Conservation (phyloP, 2,888 invertebrate species). For the Pantelozetes paolii region DNA sequence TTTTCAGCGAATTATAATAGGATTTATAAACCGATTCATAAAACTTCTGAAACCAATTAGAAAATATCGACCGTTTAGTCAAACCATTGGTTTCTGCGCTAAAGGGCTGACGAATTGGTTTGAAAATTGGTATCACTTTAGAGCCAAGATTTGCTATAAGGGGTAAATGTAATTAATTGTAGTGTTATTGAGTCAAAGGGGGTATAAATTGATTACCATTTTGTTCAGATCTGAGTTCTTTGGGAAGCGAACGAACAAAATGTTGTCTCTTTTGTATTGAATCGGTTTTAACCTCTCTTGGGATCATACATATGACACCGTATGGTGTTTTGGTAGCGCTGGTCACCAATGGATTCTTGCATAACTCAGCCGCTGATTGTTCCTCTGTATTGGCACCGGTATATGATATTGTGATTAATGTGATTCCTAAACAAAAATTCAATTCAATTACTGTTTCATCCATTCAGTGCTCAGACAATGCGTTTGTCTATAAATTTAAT, state of each 20-base stretch:
- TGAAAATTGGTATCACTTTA: not conserved
- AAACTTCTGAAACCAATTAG: conserved; percentile 23
- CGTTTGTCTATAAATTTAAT: too few relatives aligned
- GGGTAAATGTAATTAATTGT: not conserved
- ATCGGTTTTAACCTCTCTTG: not conserved
- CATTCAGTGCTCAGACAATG: too few relatives aligned
- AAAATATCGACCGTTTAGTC: conserved; percentile 7
- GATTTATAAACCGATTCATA: conserved; percentile 12
- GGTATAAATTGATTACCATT: not conserved
- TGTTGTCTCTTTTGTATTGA: not conserved
- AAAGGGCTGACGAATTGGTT: not conserved
- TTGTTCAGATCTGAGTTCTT: not conserved
- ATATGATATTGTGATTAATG: not conserved
- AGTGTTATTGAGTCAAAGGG: too few relatives aligned
- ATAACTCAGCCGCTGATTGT: not conserved
- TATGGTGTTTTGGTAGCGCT: conserved; percentile 9
- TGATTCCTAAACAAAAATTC: not conserved
- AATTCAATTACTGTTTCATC: too few relatives aligned
- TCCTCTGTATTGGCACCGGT: not conserved
- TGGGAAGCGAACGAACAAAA: conserved; percentile 8
- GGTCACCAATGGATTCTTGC: not conserved
- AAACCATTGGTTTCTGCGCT: not conserved
- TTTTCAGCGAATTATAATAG: not conserved
- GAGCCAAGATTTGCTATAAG: not conserved
- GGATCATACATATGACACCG: conserved; percentile 19